phyloP scores from a whole-genome alignment of 1,140 invertebrate species.

The Schlechtendalia chinensis region DNA sequence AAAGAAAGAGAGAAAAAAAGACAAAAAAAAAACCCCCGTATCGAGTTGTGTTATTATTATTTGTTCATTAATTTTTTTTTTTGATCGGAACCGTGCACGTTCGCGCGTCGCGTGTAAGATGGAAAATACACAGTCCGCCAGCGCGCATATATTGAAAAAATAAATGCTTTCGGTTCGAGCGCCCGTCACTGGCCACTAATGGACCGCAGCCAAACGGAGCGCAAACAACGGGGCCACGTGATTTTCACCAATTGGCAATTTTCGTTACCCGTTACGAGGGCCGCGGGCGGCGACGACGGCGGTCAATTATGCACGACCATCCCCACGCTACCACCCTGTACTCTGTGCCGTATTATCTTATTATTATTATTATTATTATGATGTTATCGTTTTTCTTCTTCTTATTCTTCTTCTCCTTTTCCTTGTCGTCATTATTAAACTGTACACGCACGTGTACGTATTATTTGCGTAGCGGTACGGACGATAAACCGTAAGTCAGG shows the following conservation, averaged over 20 bases:
- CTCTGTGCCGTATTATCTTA: constrained; percentile 4
- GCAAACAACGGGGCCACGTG: constrained; percentile 14
- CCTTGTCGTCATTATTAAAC: not conserved
- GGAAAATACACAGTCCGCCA: not conserved
- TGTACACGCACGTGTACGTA: not conserved
- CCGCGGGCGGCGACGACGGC: not conserved
- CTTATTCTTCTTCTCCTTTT: too few species aligned
- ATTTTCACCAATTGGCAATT: constrained; percentile 37
- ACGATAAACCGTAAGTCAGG: not conserved
- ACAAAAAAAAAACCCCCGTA: not conserved
- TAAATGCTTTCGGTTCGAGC: not conserved
- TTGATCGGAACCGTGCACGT: not conserved
- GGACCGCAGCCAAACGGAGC: constrained; percentile 1
- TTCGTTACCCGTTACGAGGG: not conserved
- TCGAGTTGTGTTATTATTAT: not conserved
- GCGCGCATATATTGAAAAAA: too few species aligned
- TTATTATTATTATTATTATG: not conserved
- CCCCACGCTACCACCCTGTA: not conserved
- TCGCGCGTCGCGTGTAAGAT: not conserved
- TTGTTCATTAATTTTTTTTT: not conserved
- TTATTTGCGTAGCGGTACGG: not conserved
- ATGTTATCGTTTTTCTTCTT: too few species aligned
- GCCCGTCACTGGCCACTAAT: constrained; percentile 1
- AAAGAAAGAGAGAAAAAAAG: not conserved
- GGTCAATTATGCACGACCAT: constrained; percentile 4